Evolutionary conservation across 2,113 vertebrate species (phyloP), one percentile per base, ranked within the genome.

Genomic region (Lates calcarifer): DNA sequence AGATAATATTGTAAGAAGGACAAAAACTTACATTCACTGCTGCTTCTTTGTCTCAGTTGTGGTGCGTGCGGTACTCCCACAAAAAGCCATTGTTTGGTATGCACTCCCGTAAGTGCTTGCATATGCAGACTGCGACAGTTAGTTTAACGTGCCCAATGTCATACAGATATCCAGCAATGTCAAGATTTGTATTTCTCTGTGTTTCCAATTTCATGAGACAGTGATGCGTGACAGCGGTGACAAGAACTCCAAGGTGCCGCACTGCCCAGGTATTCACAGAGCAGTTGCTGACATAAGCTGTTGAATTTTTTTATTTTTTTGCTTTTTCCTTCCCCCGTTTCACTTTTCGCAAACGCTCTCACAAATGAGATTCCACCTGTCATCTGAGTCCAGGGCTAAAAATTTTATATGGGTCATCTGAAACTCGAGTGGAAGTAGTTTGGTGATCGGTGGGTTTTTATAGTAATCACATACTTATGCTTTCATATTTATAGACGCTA

Each of bases 131-230:
- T 74, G 79, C 63, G 41, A 43, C 79, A 53, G 83, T 85, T 69
- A 79, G 80, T 90, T 92, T 84, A 86, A 88, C 77, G 58, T 55
- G 72, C 53, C 85, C 90, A 92, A 93, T 93, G 91, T 94, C 92
- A 85, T 61, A 89, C 89, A 85, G 89, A 94, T 90, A 90, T 89
- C 91, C 85, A 57, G 85, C 91, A 93, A 93, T 93, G 93, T 94
- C 91, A 91, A 93, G 91, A 93, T 90, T 91, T 91, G 90, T 91
- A 85, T 88, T 94, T 90, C 87, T 86, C 79, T 82, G 74, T 90
- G 87, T 93, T 92, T 94, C 91, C 92, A 93, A 94, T 94, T 94
- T 94, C 90, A 89, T 85, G 90, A 92, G 91, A 94, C 92, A 90
- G 72, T 91, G 92, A 94, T 90, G 92, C 91, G 87, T 93, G 90